phyloP scores from a whole-genome alignment of 2,888 invertebrate species.

The Lutraria lutraria region DNA sequence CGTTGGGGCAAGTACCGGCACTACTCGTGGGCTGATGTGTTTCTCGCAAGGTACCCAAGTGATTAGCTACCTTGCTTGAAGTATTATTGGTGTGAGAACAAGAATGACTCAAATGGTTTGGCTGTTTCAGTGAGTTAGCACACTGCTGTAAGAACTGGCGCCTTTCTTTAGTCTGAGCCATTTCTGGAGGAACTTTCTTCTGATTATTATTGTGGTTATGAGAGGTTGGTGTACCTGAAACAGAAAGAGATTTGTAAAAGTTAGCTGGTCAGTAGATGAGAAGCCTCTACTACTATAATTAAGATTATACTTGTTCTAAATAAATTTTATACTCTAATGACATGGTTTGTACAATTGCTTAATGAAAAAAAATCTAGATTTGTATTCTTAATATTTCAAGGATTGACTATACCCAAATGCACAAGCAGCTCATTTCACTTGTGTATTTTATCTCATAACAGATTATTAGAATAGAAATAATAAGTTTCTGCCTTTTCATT shows the following conservation, averaged over 20 bases:
- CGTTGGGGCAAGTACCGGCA: conserved; percentile 67
- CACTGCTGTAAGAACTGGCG: conserved; percentile 71
- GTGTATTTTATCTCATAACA: no score
- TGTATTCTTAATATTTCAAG: no score
- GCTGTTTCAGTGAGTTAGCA: conserved; percentile 68
- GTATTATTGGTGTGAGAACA: conserved; percentile 60
- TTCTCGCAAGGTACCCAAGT: conserved; percentile 36
- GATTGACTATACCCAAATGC: no score
- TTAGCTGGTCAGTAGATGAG: no score
- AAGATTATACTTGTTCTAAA: no score
- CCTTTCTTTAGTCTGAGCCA: conserved; percentile 71
- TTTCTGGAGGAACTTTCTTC: conserved; percentile 67
- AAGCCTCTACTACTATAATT: no score
- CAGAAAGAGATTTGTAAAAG: background rate
- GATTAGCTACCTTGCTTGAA: conserved; percentile 42
- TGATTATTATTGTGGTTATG: conserved; percentile 58
- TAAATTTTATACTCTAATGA: no score
- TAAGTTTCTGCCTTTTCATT: no score
- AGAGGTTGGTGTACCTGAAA: conserved; percentile 53
- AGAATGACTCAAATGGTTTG: conserved; percentile 42
- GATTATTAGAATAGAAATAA: no score
- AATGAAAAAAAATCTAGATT: no score
- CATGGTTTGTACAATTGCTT: no score
- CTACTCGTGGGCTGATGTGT: conserved; percentile 20
- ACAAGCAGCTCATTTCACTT: no score